Conservation (phyloP, 2,888 invertebrate genomes). For the Hofmannophila pseudospretella region DNA sequence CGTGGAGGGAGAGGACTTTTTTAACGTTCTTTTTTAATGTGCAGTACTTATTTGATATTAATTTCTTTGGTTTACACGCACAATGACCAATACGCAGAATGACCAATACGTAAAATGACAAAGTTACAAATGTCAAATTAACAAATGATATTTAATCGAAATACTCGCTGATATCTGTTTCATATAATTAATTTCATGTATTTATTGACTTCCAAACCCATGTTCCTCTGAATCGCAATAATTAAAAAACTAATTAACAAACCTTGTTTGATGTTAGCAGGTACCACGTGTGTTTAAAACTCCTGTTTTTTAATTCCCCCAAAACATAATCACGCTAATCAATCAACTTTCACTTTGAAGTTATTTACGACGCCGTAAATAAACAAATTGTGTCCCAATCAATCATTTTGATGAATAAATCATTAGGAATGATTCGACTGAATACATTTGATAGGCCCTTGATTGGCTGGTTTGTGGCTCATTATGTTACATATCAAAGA, state of each 20-base stretch:
- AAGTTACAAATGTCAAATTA: no score
- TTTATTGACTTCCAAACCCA: no score
- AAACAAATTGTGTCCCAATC: conserved; percentile 38
- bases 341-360: conserved; percentile 39
- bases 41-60: no score
- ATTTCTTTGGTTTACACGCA: no score
- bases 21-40: no score
- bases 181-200: no score
- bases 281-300: background rate
- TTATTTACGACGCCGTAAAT: conserved; percentile 27
- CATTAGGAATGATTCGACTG: conserved; percentile 36
- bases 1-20: no score
- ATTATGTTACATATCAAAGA: conserved; percentile 1
- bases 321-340: conserved; percentile 19
- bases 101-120: no score
- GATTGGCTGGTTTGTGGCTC: conserved; percentile 3
- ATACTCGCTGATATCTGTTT: no score
- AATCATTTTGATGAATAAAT: conserved; percentile 38
- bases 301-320: background rate
- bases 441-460: conserved; percentile 17
- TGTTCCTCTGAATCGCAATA: no score
- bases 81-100: no score
- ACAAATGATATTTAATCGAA: no score
- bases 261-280: background rate
- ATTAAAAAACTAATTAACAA: background rate